phyloP scores from a whole-genome alignment of 2,888 invertebrate species.

The Laspeyria flexula region DNA sequence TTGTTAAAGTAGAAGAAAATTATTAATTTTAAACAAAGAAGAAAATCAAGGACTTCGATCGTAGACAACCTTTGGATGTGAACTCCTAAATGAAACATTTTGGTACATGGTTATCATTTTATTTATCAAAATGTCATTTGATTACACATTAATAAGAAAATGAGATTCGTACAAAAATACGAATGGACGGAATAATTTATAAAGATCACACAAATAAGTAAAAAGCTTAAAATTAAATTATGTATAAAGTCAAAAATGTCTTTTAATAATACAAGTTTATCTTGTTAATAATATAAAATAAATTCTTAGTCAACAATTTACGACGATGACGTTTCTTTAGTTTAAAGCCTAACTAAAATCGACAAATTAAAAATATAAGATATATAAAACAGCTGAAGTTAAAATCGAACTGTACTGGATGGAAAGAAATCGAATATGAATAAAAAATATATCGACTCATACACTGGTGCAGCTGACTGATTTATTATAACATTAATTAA shows the following conservation, averaged over 20 bases:
- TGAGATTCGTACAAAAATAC: conserved; percentile 57
- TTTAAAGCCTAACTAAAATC: background rate
- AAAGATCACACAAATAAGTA: conserved; percentile 42
- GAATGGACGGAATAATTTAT: conserved; percentile 63
- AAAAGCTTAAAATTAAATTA: conserved; percentile 24
- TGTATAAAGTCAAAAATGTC: conserved; percentile 1
- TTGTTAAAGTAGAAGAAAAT: too few species aligned
- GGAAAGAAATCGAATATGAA: too few species aligned
- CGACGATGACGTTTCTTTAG: background rate
- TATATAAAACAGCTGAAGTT: background rate
- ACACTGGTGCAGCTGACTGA: too few species aligned
- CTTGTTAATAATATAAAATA: background rate
- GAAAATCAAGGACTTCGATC: too few species aligned
- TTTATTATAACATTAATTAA: too few species aligned
- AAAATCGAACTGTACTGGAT: too few species aligned
- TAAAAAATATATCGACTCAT: too few species aligned
- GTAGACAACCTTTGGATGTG: too few species aligned
- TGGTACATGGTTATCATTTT: conserved; percentile 22
- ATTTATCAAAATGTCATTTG: conserved; percentile 33
- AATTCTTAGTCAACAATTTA: background rate
- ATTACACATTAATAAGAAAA: conserved; percentile 29
- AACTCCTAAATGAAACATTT: conserved; percentile 9
- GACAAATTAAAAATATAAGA: background rate
- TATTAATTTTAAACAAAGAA: too few species aligned
- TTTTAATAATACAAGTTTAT: background rate